Evolutionary conservation across 2,888 invertebrate species (phyloP).

Genomic region (Coecobrya sp.): DNA sequence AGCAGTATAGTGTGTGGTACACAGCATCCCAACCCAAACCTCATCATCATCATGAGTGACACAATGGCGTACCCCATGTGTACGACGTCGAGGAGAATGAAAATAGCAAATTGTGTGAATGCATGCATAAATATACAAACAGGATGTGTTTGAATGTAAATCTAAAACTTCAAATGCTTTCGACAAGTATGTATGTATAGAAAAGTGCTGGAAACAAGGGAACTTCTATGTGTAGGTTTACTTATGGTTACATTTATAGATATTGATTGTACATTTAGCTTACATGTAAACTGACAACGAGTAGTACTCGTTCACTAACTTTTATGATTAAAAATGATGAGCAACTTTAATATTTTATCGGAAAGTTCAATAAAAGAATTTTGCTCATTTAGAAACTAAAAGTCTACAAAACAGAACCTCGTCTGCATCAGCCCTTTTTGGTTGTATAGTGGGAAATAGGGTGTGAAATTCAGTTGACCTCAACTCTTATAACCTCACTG

Average conservation of each 20-base stretch:
- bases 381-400: no score
- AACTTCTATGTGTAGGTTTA: no score
- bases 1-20: no score
- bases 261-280: no score
- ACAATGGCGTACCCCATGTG: neutral
- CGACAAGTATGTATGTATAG: neutral
- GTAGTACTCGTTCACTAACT: neutral
- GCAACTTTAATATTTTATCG: neutral
- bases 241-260: no score
- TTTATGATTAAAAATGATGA: neutral
- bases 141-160: neutral
- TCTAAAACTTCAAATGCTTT: neutral
- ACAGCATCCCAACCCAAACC: neutral
- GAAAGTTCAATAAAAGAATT: neutral
- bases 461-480: no score
- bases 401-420: no score
- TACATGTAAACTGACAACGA: neutral
- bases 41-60: neutral
- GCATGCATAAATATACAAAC: neutral
- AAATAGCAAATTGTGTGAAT: conserved; percentile 23
- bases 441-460: no score
- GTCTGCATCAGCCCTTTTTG: no score
- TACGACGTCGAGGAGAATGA: neutral
- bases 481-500: no score
- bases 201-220: no score